phyloP scores from a whole-genome alignment of 2,113 vertebrate genomes.

The Lagopus leucura region DNA sequence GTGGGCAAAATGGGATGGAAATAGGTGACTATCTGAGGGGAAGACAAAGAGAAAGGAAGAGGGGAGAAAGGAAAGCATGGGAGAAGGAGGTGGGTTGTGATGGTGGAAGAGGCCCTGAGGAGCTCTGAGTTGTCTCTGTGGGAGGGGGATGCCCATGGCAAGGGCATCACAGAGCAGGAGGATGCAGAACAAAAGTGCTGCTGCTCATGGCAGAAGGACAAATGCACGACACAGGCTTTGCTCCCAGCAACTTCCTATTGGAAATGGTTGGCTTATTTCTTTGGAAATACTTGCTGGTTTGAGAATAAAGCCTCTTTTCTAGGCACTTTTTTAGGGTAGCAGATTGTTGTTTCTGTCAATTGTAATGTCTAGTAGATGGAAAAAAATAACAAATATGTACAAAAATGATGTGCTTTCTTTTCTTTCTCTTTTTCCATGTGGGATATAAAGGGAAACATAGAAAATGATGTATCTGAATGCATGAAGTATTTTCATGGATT shows the following conservation, averaged over 20 bases:
- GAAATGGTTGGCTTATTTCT: constrained; percentile 6
- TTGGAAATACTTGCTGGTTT: neutral
- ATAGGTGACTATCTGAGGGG: neutral
- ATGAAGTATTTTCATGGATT: neutral
- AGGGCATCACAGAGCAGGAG: neutral
- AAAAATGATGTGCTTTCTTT: neutral
- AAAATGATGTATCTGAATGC: neutral
- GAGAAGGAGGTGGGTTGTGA: fast-evolving
- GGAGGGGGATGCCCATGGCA: neutral
- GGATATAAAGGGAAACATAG: neutral
- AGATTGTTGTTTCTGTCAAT: constrained; percentile 30
- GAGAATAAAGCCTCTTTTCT: neutral
- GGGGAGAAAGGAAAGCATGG: neutral
- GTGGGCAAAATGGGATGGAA: neutral
- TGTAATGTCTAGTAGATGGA: neutral
- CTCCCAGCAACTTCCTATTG: neutral
- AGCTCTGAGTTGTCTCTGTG: neutral
- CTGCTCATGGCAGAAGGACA: neutral
- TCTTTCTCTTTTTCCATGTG: neutral
- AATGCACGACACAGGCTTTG: neutral
- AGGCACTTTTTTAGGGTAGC: neutral
- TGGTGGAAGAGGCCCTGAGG: neutral
- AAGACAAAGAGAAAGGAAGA: neutral
- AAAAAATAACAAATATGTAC: neutral
- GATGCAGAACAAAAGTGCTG: neutral